Evolutionary conservation across 2,113 vertebrate species (phyloP), one percentile per base, ranked within the genome.

Genomic region (Cyrtonyx montezumae): DNA sequence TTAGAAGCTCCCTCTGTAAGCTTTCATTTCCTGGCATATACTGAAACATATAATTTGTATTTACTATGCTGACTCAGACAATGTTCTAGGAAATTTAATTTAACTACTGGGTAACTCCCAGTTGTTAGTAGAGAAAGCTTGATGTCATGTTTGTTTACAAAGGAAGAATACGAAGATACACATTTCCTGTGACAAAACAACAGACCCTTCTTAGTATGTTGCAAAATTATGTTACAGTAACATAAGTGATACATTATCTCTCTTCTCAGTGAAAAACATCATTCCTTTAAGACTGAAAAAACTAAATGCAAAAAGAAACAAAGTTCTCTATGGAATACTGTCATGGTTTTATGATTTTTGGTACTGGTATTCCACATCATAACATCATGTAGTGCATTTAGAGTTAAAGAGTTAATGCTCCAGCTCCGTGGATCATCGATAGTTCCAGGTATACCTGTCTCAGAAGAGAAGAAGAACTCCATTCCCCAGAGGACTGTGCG

Each of bases 301-400:
- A 3, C 0, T 49, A 88, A 81, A 34, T 55, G 28, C 0, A 0
- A 10, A 59, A 63, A 0, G 12, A 59, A 63, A 13, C 6, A 53
- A 91, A 25, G 18, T 42, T 51, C 59, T 40, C 25, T 22, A 48
- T 30, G 53, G 34, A 63, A 83, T 45, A 77, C 86, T 7, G n/a
- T n/a, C n/a, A n/a, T n/a, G n/a, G n/a, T n/a, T n/a, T n/a, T n/a
- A n/a, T n/a, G n/a, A n/a, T n/a, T n/a, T n/a, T n/a, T n/a, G n/a
- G n/a, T n/a, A n/a, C n/a, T n/a, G n/a, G n/a, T n/a, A n/a, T n/a
- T n/a, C n/a, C n/a, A n/a, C n/a, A n/a, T n/a, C n/a, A n/a, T n/a
- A n/a, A n/a, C n/a, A n/a, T n/a, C n/a, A n/a, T n/a, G n/a, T n/a
- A n/a, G n/a, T n/a, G n/a, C n/a, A n/a, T n/a, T n/a, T n/a, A n/a